Conservation (phyloP, 2,797 vertebrate genomes). For the Trichosurus vulpecula region DNA sequence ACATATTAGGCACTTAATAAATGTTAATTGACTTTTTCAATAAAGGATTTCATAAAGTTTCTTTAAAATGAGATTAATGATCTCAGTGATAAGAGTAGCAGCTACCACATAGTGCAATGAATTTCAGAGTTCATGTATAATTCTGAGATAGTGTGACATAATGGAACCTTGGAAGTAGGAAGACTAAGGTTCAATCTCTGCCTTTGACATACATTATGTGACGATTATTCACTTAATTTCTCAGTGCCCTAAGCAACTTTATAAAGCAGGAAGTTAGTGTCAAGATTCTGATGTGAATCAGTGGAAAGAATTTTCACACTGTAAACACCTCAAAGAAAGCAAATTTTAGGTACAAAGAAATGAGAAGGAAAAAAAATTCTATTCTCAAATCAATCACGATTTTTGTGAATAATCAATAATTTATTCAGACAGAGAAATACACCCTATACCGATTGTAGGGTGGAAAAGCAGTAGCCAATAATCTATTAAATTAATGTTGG, state of each 20-base stretch:
- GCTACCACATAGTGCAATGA: neutral
- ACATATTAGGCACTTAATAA: neutral
- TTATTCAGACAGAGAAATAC: conserved; percentile 1
- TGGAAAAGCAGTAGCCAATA: neutral
- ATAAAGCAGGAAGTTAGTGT: neutral
- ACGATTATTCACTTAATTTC: neutral
- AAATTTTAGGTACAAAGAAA: neutral
- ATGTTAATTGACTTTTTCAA: neutral
- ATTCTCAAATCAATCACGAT: neutral
- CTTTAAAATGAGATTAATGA: neutral
- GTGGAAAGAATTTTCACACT: neutral
- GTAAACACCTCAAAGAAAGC: neutral
- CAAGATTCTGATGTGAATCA: neutral
- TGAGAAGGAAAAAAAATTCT: neutral
- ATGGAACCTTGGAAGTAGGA: neutral
- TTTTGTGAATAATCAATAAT: neutral
- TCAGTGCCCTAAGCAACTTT: neutral
- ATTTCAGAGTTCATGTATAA: neutral
- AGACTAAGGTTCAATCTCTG: neutral
- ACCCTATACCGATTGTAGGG: neutral
- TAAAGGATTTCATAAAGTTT: neutral
- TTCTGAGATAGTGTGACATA: neutral
- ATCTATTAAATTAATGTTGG: neutral
- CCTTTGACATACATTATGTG: no score
- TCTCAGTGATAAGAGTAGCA: neutral